Conservation (phyloP, 2,113 vertebrate genomes). For the Paralichthys olivaceus region DNA sequence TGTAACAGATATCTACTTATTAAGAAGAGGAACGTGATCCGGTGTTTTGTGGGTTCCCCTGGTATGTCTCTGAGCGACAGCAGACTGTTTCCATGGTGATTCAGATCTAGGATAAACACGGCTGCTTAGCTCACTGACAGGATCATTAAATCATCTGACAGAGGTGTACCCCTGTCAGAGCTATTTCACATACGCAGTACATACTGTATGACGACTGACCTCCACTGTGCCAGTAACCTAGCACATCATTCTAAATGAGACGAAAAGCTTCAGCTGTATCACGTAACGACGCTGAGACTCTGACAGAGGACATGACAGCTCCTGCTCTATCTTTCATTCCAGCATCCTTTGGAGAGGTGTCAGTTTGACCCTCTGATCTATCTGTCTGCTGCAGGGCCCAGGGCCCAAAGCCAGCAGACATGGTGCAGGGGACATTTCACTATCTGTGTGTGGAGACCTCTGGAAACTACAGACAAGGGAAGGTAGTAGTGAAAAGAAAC, state of each 20-base stretch:
- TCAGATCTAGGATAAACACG: slow-evolving; percentile 5
- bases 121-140: background rate
- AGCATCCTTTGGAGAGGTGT: slow-evolving; percentile 21
- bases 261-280: background rate
- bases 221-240: background rate
- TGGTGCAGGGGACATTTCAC: background rate
- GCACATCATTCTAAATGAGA: slow-evolving; percentile 3
- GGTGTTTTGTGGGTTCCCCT: background rate
- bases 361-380: slow-evolving; percentile 31
- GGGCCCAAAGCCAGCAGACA: background rate
- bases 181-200: background rate
- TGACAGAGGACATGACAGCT: background rate
- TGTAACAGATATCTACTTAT: background rate
- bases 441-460: slow-evolving; percentile 5
- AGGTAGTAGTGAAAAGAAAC: slow-evolving; percentile 9
- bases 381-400: slow-evolving; percentile 16
- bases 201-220: background rate
- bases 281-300: background rate
- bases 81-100: slow-evolving; percentile 33
- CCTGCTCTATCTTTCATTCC: slow-evolving; percentile 33
- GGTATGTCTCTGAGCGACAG: background rate
- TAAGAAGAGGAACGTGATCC: background rate
- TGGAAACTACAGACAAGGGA: slow-evolving; percentile 10
- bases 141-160: background rate
- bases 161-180: background rate